phyloP scores from a whole-genome alignment of 2,113 vertebrate species.

The Chaetorhynchus papuensis region DNA sequence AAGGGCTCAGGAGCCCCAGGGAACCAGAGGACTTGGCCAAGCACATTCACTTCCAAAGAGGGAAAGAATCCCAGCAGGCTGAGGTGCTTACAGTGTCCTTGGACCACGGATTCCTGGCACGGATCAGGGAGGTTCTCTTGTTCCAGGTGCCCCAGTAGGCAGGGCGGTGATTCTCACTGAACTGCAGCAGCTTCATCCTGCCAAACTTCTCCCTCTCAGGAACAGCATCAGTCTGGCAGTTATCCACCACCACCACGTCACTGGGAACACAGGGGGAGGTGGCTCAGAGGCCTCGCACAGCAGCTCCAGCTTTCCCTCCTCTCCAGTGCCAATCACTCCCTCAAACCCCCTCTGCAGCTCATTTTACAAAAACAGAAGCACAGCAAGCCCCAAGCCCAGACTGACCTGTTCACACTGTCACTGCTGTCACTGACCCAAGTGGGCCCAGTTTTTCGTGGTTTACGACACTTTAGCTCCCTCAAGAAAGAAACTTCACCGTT shows the following conservation, averaged over 20 bases:
- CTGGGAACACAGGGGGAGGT: slow-evolving; percentile 35
- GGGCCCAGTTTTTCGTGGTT: slow-evolving; percentile 75
- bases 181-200: slow-evolving; percentile 93
- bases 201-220: slow-evolving; percentile 80
- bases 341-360: background rate
- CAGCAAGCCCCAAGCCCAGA: fast-evolving
- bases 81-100: slow-evolving; percentile 81
- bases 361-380: fast-evolving
- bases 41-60: background rate
- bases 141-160: slow-evolving; percentile 98
- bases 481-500: slow-evolving; percentile 62
- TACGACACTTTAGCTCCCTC: slow-evolving; percentile 77
- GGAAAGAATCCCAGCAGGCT: too few species aligned
- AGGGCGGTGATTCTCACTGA: slow-evolving; percentile 90
- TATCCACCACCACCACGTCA: slow-evolving; percentile 74
- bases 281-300: background rate
- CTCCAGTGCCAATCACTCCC: fast-evolving
- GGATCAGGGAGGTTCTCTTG: slow-evolving; percentile 77
- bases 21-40: background rate
- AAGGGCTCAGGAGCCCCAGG: background rate
- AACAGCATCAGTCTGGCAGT: slow-evolving; percentile 60
- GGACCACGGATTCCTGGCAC: slow-evolving; percentile 80
- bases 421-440: slow-evolving; percentile 57
- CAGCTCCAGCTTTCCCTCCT: background rate
- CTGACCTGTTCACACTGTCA: slow-evolving; percentile 61